These are phyloP conservation scores for Clamator glandarius DNA, from an alignment of 2,797 vertebrate species.

Conservation along the genomic window DNA sequence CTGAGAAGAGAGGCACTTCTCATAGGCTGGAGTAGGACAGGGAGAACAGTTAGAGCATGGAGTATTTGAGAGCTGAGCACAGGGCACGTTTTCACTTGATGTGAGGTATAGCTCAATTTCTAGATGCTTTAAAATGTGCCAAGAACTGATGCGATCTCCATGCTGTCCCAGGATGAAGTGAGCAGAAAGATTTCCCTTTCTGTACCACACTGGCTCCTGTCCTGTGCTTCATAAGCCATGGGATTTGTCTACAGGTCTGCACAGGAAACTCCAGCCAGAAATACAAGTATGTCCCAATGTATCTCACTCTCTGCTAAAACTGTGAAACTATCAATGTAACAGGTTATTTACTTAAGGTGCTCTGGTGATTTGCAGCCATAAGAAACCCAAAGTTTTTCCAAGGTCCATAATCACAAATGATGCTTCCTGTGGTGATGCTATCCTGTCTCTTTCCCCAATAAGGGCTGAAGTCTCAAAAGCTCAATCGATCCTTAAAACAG, in stretches of 20 bases:
- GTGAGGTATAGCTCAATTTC: background rate
- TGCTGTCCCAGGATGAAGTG: background rate
- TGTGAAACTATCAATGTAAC: background rate
- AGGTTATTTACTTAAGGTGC: background rate
- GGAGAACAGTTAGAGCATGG: background rate
- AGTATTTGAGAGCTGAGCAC: background rate
- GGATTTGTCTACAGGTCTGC: background rate
- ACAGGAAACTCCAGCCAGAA: background rate
- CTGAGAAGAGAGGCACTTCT: background rate
- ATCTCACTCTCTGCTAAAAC: background rate
- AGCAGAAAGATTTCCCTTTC: background rate
- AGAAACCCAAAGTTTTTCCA: background rate
- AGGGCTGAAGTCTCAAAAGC: background rate
- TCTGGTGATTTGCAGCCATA: background rate
- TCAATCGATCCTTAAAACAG: background rate
- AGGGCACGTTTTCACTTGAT: background rate
- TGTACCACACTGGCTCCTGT: background rate
- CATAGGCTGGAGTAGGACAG: background rate
- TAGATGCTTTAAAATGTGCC: background rate
- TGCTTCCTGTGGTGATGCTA: background rate
- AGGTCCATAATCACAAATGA: accelerated
- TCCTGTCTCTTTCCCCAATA: background rate
- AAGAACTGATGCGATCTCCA: background rate
- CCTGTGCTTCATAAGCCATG: background rate
- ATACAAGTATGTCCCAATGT: background rate